A percentile compares a stretch with the other conserved stretches of the same genome.
phyloP scores from a whole-genome alignment of 2,113 vertebrate genomes.

The Diadophis punctatus region DNA sequence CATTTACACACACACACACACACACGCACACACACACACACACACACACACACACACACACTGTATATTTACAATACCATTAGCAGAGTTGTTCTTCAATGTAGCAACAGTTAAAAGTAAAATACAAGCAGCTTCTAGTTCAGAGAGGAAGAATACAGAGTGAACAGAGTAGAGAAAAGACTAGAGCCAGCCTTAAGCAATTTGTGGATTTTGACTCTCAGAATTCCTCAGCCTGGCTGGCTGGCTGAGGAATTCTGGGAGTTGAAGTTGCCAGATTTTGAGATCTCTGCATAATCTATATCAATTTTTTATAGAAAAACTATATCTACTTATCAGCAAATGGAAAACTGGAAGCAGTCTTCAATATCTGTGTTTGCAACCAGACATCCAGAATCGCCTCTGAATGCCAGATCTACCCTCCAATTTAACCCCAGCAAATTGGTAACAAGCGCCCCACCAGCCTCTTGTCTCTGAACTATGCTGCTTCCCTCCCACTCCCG shows the following conservation, averaged over 20 bases:
- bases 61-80: too few species aligned
- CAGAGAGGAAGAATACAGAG: too few species aligned
- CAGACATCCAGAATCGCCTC: neutral
- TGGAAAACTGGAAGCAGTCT: neutral
- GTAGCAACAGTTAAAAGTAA: too few species aligned
- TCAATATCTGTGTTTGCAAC: neutral
- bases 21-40: too few species aligned
- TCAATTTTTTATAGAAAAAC: neutral
- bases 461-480: neutral
- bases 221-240: neutral
- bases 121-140: too few species aligned
- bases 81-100: too few species aligned
- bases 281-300: neutral
- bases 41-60: too few species aligned
- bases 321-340: neutral
- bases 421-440: neutral
- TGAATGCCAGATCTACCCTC: neutral
- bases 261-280: neutral
- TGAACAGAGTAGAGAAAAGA: too few species aligned
- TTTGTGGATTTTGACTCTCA: neutral
- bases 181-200: too few species aligned
- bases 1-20: too few species aligned
- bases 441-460: neutral
- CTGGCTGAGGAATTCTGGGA: neutral
- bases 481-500: neutral